Conservation (phyloP, 2,888 invertebrate species). For the Empis stercorea region DNA sequence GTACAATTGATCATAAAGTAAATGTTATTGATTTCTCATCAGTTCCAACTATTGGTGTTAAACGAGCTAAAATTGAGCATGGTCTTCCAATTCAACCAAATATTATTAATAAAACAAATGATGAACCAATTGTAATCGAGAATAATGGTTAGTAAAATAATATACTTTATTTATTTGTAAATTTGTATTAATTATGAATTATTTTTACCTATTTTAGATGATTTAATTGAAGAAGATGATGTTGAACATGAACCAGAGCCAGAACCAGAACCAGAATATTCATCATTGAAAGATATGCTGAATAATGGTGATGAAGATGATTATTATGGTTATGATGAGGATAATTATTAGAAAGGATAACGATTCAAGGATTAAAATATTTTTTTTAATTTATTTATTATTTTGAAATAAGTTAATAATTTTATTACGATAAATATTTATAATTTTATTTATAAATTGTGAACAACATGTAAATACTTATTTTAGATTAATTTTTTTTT, state of each 20-base stretch:
- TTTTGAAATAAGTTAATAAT: too few relatives aligned
- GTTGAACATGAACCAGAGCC: constrained; percentile 36
- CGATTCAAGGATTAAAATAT: too few relatives aligned
- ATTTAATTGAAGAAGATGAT: constrained; percentile 18
- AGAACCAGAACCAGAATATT: constrained; percentile 36
- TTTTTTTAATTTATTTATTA: too few relatives aligned
- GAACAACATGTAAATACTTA: too few relatives aligned
- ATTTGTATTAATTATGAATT: neutral
- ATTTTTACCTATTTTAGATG: constrained; percentile 16
- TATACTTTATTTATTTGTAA: constrained; percentile 4
- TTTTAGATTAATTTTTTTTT: too few relatives aligned
- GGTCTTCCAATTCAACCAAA: constrained; percentile 4
- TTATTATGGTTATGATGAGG: constrained; percentile 55
- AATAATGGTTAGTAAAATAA: constrained; percentile 14
- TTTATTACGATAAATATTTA: too few relatives aligned
- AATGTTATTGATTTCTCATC: neutral
- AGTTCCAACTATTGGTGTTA: neutral
- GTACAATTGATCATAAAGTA: constrained; percentile 3
- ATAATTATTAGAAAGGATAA: too few relatives aligned
- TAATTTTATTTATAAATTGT: too few relatives aligned
- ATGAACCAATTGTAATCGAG: constrained; percentile 19
- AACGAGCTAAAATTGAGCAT: constrained; percentile 6
- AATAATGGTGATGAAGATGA: constrained; percentile 52
- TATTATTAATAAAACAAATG: too few relatives aligned
- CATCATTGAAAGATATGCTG: constrained; percentile 44